Conservation (phyloP, 1,140 invertebrate genomes). For the Eriocheir sinensis region DNA sequence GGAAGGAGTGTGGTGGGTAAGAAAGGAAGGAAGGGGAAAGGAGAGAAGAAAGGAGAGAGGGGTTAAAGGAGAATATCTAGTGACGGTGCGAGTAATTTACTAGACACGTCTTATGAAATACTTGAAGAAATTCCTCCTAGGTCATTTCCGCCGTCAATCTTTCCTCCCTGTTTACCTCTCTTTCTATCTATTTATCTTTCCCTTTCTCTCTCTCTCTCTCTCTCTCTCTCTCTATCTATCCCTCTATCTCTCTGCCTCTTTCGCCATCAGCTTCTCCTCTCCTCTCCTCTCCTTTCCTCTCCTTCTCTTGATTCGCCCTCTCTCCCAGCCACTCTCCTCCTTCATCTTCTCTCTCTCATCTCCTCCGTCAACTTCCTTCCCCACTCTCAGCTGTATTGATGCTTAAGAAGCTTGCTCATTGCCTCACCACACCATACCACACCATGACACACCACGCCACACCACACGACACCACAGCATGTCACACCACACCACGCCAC, state of each 20-base stretch:
- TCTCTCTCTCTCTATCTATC: too few relatives aligned
- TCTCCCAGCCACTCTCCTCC: too few relatives aligned
- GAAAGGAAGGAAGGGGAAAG: background rate
- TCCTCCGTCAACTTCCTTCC: background rate
- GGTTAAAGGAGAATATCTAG: background rate
- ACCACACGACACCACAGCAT: too few relatives aligned
- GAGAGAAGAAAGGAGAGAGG: background rate
- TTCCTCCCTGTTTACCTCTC: background rate
- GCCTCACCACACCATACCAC: background rate
- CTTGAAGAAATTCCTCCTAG: constrained; percentile 24
- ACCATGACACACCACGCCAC: background rate
- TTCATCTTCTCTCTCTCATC: too few relatives aligned
- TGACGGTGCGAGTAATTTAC: background rate
- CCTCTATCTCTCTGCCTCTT: background rate
- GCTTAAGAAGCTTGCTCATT: background rate
- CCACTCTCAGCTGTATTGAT: background rate
- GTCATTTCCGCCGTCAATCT: background rate
- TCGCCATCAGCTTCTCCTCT: background rate
- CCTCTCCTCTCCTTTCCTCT: background rate
- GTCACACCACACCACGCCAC: too few relatives aligned
- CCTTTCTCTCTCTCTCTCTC: background rate
- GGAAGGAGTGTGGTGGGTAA: background rate
- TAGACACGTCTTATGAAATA: background rate
- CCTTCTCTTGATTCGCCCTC: too few relatives aligned
- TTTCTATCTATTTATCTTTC: background rate